Evolutionary conservation across 2,797 vertebrate species (phyloP).

Genomic region (Meda fulgida): DNA sequence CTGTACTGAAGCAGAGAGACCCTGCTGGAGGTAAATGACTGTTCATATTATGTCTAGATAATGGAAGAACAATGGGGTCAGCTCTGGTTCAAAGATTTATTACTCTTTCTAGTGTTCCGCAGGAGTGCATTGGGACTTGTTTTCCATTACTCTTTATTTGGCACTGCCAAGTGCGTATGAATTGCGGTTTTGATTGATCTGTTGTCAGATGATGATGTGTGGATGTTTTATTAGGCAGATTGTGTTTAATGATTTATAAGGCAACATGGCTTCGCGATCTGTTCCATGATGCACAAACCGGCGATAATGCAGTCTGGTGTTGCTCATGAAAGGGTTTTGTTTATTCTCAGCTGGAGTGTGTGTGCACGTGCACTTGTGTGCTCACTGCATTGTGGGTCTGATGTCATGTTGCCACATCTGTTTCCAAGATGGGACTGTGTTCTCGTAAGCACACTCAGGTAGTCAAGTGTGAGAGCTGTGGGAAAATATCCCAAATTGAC

Average conservation of each 20-base stretch:
- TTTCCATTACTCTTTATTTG: slow-evolving; percentile 13
- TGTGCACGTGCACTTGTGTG: not conserved
- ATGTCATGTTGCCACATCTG: slow-evolving; percentile 59
- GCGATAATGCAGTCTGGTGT: slow-evolving; percentile 12
- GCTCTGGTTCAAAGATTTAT: slow-evolving; percentile 32
- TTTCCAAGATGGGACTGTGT: slow-evolving; percentile 47
- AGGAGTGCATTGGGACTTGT: slow-evolving; percentile 14
- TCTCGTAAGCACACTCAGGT: slow-evolving; percentile 33
- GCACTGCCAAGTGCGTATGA: not conserved
- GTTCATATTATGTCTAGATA: slow-evolving; percentile 38
- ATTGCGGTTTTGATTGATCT: slow-evolving; percentile 17
- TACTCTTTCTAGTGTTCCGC: slow-evolving; percentile 8
- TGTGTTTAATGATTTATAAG: slow-evolving; percentile 28
- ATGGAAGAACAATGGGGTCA: slow-evolving; percentile 25
- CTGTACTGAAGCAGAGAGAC: slow-evolving; percentile 3
- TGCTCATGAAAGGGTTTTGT: slow-evolving; percentile 34
- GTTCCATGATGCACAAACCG: slow-evolving; percentile 23
- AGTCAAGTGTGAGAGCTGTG: slow-evolving; percentile 40
- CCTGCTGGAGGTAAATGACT: slow-evolving; percentile 35
- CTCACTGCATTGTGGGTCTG: slow-evolving; percentile 24
- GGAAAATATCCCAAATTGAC: slow-evolving; percentile 48
- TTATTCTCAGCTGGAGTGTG: slow-evolving; percentile 22
- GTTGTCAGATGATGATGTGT: slow-evolving; percentile 29
- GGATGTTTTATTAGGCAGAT: slow-evolving; percentile 30
- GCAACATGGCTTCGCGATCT: slow-evolving; percentile 3